phyloP scores from a whole-genome alignment of 1,140 invertebrate species.

The Drosophila bifasciata region DNA sequence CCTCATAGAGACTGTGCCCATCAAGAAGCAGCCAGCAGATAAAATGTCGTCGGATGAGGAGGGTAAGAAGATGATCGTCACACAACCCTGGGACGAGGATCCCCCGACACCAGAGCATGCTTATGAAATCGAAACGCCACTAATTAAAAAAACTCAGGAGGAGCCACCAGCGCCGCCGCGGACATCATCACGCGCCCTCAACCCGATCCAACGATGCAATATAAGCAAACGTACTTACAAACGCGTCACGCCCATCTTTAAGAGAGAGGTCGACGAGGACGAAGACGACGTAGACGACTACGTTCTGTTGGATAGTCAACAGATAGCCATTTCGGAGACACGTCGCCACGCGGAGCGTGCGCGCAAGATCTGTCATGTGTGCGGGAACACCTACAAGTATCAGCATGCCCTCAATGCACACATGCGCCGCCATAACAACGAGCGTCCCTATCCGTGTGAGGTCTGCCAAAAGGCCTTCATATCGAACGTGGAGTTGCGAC shows the following conservation, averaged over 20 bases:
- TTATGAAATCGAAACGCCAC: conserved; percentile 35
- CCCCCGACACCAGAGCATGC: conserved; percentile 26
- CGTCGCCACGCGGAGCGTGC: conserved; percentile 43
- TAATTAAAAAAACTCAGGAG: conserved; percentile 14
- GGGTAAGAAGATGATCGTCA: conserved; percentile 1
- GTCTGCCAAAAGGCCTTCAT: conserved; percentile 82
- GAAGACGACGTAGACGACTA: background rate
- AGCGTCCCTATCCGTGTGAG: conserved; percentile 75
- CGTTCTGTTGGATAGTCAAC: background rate
- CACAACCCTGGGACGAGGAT: conserved; percentile 27
- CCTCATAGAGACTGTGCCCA: conserved; percentile 13
- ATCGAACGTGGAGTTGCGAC: conserved; percentile 78
- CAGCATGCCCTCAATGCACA: conserved; percentile 80
- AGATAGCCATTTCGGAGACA: background rate
- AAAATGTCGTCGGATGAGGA: conserved; percentile 1
- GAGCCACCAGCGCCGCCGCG: conserved; percentile 8
- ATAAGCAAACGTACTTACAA: conserved; percentile 19
- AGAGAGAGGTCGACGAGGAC: background rate
- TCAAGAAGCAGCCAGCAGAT: conserved; percentile 11
- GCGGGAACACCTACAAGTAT: conserved; percentile 82
- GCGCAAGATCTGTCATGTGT: conserved; percentile 79
- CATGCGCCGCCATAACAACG: conserved; percentile 80
- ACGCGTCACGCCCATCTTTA: conserved; percentile 17
- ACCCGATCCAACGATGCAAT: background rate
- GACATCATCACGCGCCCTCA: too few relatives aligned